Base-by-base conservation (phyloP, 2,113 vertebrate species). In the Gadus macrocephalus region DNA sequence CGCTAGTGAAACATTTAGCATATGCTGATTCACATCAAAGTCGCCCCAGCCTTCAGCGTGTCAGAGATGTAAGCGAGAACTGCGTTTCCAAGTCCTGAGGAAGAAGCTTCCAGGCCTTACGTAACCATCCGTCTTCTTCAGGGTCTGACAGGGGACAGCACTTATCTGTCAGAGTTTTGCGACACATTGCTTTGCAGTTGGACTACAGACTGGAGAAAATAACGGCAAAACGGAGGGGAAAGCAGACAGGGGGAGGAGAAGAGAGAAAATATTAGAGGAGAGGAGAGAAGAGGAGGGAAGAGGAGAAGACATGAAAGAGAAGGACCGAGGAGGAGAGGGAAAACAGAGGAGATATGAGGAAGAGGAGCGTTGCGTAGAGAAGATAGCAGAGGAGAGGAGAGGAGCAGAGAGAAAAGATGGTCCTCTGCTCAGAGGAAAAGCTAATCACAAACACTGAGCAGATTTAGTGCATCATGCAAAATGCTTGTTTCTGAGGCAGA, bases 381-480 rank as follows among this genome's bases (percentile, higher is more conserved):
- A 42, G 25, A 25, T 25, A 59, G 56, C 11, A 53, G 11, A 71
- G 66, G 61, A 55, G 67, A 59, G 68, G 70, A 56, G 14, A 56
- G 55, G 55, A 56, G 55, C 9, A 2, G 55, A 58, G 55, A 14
- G 65, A 66, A 60, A 56, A 67, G 78, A 68, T 20, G 77, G 35
- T 28, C 66, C 72, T 67, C 69, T 66, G 73, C 69, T 72, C 58
- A 82, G 1, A 6, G 56, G 60, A 64, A 62, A 67, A 20, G 65
- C 69, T 83, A 87, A 89, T 83, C 79, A 73, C 74, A 78, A 74
- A 66, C 42, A 49, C 42, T 49, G 42, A 49, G 67, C 68, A 81
- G 85, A 89, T 85, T 82, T 86, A 68, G 78, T 70, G 60, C 58
- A 82, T 75, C 63, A 76, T 77, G 76, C 75, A 77, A 79, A 88